Percentiles rank a stretch among this genome's conserved stretches.
These are phyloP conservation scores for Lophotis ruficrista DNA, from an alignment of 2,113 vertebrate species.

Conservation along the genomic window DNA sequence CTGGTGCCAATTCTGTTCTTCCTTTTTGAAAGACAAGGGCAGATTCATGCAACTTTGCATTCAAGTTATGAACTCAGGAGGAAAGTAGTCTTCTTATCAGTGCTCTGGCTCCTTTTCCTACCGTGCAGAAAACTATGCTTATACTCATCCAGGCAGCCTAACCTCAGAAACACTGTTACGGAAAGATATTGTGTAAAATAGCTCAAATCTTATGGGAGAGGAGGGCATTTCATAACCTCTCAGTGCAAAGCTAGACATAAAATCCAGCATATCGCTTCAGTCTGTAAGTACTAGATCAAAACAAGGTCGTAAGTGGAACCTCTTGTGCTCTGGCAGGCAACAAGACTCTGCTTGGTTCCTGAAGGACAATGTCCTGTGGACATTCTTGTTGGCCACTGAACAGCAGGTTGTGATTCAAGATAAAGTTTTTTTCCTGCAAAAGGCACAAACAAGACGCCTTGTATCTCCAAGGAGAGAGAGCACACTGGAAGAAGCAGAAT, in stretches of 20 bases:
- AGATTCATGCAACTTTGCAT: not conserved
- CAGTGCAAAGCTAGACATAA: not conserved
- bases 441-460: not conserved
- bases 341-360: not conserved
- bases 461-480: not conserved
- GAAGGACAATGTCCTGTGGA: no score
- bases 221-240: not conserved
- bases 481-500: not conserved
- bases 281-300: not conserved
- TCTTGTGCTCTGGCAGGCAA: not conserved
- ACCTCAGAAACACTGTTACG: not conserved
- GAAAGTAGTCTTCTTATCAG: not conserved
- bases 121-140: not conserved
- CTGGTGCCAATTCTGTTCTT: not conserved
- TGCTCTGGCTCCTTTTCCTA: not conserved
- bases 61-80: not conserved
- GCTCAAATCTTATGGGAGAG: not conserved
- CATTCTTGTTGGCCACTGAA: not conserved
- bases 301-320: not conserved
- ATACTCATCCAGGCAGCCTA: not conserved
- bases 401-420: not conserved
- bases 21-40: not conserved
- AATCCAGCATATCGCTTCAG: not conserved
- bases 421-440: not conserved
- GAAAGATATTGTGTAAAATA: not conserved